Conservation (phyloP, 1,140 invertebrate species). For the Lepidurus packardi region DNA sequence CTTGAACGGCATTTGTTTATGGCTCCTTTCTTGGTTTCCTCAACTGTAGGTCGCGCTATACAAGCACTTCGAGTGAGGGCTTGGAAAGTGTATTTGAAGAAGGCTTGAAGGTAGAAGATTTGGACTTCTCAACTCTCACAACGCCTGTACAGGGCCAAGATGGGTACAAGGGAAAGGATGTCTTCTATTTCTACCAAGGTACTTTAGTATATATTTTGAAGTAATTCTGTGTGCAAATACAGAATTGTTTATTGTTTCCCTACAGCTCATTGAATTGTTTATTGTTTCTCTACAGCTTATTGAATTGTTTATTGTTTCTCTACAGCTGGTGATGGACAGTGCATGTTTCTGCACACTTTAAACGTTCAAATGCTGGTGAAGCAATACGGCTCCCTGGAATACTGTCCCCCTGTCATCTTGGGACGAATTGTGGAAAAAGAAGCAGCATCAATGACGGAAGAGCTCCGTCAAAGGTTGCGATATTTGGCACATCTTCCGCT, state of each 20-base stretch:
- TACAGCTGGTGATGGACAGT: constrained; percentile 78
- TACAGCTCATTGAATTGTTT: constrained; percentile 56
- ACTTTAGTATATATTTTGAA: constrained; percentile 29
- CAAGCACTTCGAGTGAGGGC: constrained; percentile 11
- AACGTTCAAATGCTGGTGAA: constrained; percentile 84
- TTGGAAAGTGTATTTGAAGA: not conserved
- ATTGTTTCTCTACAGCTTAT: constrained; percentile 53
- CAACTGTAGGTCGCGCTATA: constrained; percentile 4
- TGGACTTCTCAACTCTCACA: constrained; percentile 15
- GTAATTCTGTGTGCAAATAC: not conserved
- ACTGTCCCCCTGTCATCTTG: constrained; percentile 65
- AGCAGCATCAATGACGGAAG: constrained; percentile 72
- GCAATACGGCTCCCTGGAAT: constrained; percentile 73
- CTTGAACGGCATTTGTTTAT: constrained; percentile 2
- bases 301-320: constrained; percentile 41
- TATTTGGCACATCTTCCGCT: constrained; percentile 84
- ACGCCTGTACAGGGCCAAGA: constrained; percentile 24
- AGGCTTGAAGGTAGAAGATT: constrained; percentile 23
- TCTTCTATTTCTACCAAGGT: constrained; percentile 85
- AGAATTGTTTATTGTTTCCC: constrained; percentile 41
- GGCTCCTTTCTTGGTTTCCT: not conserved
- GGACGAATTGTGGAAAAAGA: constrained; percentile 77
- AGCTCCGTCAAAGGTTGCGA: constrained; percentile 64
- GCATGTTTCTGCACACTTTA: constrained; percentile 83
- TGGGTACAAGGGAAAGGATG: constrained; percentile 50